phyloP scores from a whole-genome alignment of 2,113 vertebrate species.

The Myrmecobius fasciatus region DNA sequence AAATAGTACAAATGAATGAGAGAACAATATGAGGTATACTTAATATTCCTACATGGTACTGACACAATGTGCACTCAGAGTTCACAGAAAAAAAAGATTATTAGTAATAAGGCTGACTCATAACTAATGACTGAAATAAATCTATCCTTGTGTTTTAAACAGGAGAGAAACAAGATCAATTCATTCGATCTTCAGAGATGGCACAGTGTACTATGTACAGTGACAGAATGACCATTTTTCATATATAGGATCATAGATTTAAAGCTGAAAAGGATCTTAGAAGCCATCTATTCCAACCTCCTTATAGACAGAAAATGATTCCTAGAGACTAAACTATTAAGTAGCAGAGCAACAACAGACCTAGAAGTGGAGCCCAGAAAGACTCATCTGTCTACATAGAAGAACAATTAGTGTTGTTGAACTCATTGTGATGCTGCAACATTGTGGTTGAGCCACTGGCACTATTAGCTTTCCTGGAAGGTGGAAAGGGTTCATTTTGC shows the following conservation, averaged over 20 bases:
- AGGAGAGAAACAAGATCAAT: background rate
- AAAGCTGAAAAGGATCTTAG: background rate
- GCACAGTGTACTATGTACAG: background rate
- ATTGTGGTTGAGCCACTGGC: background rate
- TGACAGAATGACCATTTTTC: background rate
- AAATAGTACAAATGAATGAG: background rate
- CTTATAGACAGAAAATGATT: background rate
- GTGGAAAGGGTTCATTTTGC: background rate
- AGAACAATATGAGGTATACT: background rate
- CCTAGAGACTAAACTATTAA: background rate
- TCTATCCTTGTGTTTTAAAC: background rate
- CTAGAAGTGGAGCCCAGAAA: background rate
- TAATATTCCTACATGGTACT: background rate
- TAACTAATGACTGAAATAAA: background rate
- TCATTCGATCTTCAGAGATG: background rate
- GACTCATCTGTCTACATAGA: background rate
- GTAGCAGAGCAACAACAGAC: background rate
- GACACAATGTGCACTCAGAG: background rate
- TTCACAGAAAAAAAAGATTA: background rate
- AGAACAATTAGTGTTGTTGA: background rate
- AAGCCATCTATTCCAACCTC: background rate
- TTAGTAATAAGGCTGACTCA: background rate
- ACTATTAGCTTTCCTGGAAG: background rate
- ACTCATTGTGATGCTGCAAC: background rate
- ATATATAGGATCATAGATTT: background rate